Evolutionary conservation across 2,888 invertebrate species (phyloP).

Genomic region (Trachelus stipa): DNA sequence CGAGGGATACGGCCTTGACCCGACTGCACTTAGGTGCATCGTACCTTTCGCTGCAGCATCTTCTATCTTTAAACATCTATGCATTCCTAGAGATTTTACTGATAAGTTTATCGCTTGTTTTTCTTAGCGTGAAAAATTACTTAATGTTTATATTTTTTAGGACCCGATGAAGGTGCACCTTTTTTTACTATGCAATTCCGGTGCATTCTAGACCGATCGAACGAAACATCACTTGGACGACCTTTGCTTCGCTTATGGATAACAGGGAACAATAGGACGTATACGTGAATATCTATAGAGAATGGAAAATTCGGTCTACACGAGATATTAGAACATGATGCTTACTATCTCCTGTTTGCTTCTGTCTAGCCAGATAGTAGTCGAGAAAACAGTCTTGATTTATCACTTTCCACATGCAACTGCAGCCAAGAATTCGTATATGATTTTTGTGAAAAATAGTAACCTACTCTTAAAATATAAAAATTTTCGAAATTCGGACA

Average conservation of each 20-base stretch:
- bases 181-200: not conserved
- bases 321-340: constrained; percentile 14
- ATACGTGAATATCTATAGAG: not conserved
- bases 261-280: not conserved
- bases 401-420: constrained; percentile 12
- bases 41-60: constrained; percentile 43
- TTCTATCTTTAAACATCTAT: not conserved
- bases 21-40: constrained; percentile 59
- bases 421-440: not conserved
- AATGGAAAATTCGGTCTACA: constrained; percentile 1
- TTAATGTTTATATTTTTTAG: not conserved
- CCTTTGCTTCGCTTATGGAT: not conserved
- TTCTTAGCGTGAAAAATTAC: not conserved
- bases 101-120: not conserved
- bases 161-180: not conserved
- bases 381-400: constrained; percentile 19
- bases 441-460: not conserved
- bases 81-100: not conserved
- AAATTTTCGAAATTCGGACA: no score
- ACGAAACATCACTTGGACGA: not conserved
- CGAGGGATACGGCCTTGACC: constrained; percentile 63
- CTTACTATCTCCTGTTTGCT: constrained; percentile 12
- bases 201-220: not conserved
- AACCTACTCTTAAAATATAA: not conserved
- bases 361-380: constrained; percentile 15